A percentile compares a stretch with the other conserved stretches of the same genome.
These are phyloP conservation scores for Drosophila colorata DNA, from an alignment of 2,888 invertebrate species.

Conservation along the genomic window DNA sequence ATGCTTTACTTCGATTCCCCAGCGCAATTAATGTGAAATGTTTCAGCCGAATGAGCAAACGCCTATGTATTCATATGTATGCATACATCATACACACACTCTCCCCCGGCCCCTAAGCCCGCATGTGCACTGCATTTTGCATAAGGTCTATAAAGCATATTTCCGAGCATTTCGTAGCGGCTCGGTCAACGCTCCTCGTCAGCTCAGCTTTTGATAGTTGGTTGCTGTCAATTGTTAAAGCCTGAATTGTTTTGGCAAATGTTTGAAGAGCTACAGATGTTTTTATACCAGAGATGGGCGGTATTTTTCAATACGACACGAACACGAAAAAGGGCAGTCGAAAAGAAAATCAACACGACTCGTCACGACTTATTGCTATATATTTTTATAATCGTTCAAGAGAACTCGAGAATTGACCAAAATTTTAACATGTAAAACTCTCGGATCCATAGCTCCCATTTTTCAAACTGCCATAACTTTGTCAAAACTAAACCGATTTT, in stretches of 20 bases:
- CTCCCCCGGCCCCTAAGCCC: conserved; percentile 15
- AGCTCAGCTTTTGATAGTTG: conserved; percentile 24
- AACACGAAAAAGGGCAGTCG: not conserved
- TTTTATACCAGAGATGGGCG: too few species aligned
- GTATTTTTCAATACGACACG: not conserved
- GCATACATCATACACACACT: not conserved
- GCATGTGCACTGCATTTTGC: conserved; percentile 60
- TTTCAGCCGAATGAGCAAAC: conserved; percentile 66
- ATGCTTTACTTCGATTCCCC: conserved; percentile 78
- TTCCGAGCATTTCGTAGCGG: conserved; percentile 42
- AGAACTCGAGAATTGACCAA: too few species aligned
- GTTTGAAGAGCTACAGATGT: conserved; percentile 59
- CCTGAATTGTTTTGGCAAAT: conserved; percentile 74
- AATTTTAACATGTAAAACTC: too few species aligned
- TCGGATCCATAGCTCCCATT: too few species aligned
- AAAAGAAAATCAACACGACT: too few species aligned
- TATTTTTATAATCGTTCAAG: too few species aligned
- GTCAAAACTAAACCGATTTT: too few species aligned
- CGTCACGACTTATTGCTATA: too few species aligned
- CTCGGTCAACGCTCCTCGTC: conserved; percentile 65
- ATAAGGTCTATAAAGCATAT: conserved; percentile 45
- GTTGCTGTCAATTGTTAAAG: conserved; percentile 67
- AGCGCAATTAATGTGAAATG: conserved; percentile 80
- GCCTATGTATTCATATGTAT: conserved; percentile 12
- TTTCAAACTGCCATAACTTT: too few species aligned